Base-by-base conservation (phyloP, 2,888 invertebrate genomes). In the Chloromyia formosa region DNA sequence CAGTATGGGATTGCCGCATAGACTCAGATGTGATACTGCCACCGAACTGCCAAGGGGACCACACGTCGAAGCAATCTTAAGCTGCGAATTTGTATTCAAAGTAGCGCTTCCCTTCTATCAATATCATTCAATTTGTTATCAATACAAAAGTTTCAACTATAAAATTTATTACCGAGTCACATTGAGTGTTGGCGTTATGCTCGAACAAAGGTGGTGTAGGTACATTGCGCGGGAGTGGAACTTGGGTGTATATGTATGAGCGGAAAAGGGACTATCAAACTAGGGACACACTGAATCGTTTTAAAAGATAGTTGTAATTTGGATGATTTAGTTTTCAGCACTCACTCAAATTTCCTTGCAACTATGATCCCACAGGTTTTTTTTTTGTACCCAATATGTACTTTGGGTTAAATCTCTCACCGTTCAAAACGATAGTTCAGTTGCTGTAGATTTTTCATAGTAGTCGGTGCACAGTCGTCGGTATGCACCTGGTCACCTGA, bases 71-170 rank as follows among this genome's bases (percentile, higher is more conserved):
- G 73, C 73, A 49, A 62, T 56, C 69, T 62, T 76, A 76, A 76
- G 64, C 72, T 72, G 69, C 56, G 74, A 20, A 78, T 79, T 79
- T 78, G 77, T 78, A 80, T 78, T 78, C 80, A 80, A 78, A 78
- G 76, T 77, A 72, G 75, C 74, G 73, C 72, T 76, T 76, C 49
- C 69, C 73, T 76, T 79, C 78, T 78, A 79, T 79, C 78, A 79
- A 79, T 79, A 79, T 78, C 79, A 79, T 79, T 79, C 79, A 80
- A 79, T 80, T 80, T 80, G 79, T 79, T 79, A 80, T 78, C 79
- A 79, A 79, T 79, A 79, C 78, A 79, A 78, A 75, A 77, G 76
- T 76, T 74, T 73, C 75, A 76, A 77, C 76, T 75, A 77, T 77
- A 78, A 78, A 78, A 77, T 78, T 77, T 78, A 78, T 78, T 78